A percentile compares a stretch with the other conserved stretches of the same genome.
Evolutionary conservation across 2,888 invertebrate genomes (phyloP).

Genomic region (Synanthedon vespiformis): DNA sequence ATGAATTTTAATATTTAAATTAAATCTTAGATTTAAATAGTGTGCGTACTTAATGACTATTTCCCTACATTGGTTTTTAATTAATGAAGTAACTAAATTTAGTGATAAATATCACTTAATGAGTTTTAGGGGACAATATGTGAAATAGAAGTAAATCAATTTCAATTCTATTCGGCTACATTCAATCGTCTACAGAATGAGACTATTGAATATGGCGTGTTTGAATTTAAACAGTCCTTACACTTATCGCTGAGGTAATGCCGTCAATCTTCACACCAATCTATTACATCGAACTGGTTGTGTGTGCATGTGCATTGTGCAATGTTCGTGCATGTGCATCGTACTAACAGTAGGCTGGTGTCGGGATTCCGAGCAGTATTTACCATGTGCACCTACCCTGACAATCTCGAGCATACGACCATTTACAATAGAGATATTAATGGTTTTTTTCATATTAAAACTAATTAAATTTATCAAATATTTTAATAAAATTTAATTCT

Average conservation of each 20-base stretch:
- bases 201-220: slow-evolving; percentile 46
- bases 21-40: no score
- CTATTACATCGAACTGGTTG: slow-evolving; percentile 9
- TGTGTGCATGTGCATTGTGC: background rate
- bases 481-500: background rate
- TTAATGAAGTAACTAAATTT: no score
- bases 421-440: slow-evolving; percentile 73
- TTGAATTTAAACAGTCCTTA: slow-evolving; percentile 34
- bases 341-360: background rate
- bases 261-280: slow-evolving; percentile 32
- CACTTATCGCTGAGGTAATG: slow-evolving; percentile 32
- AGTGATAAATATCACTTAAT: no score
- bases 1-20: no score
- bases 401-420: slow-evolving; percentile 71
- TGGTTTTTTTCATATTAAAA: slow-evolving; percentile 28
- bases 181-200: slow-evolving; percentile 41
- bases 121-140: no score
- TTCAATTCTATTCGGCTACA: slow-evolving; percentile 6
- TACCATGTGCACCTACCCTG: slow-evolving; percentile 37
- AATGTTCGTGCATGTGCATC: background rate
- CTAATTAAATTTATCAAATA: background rate
- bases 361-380: background rate
- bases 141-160: no score
- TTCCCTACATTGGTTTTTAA: no score
- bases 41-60: no score